Conservation (phyloP, 2,888 invertebrate species). For the Epistrophe eligans region DNA sequence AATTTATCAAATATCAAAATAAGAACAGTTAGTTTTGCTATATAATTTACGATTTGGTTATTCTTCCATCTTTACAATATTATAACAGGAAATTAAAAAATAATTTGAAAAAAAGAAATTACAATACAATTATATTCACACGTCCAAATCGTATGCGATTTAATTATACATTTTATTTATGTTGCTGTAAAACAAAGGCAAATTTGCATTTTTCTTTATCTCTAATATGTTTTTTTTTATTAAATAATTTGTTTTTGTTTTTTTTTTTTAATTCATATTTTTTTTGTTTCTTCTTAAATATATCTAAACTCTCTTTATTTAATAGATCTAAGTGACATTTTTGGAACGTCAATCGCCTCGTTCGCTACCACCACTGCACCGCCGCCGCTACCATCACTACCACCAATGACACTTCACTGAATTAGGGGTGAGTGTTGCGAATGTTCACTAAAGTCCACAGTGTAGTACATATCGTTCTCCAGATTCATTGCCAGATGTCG, state of each 20-base stretch:
- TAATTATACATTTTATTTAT: constrained; percentile 14
- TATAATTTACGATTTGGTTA: constrained; percentile 61
- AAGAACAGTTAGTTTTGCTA: constrained; percentile 69
- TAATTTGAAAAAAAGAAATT: background rate
- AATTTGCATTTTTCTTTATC: constrained; percentile 65
- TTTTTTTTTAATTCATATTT: constrained; percentile 33
- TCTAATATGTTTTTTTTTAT: constrained; percentile 34
- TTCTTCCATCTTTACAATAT: constrained; percentile 32
- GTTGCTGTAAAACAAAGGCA: constrained; percentile 73
- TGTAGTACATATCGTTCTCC: constrained; percentile 91
- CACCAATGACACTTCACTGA: constrained; percentile 84
- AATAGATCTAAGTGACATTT: constrained; percentile 52
- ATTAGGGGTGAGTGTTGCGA: constrained; percentile 90
- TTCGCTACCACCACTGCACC: background rate
- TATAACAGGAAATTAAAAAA: constrained; percentile 2
- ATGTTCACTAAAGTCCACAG: constrained; percentile 89
- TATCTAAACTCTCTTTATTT: constrained; percentile 61
- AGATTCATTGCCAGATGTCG: constrained; percentile 86
- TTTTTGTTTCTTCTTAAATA: constrained; percentile 53
- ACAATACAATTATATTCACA: constrained; percentile 32
- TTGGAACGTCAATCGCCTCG: constrained; percentile 36
- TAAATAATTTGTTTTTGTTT: constrained; percentile 29
- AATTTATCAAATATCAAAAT: constrained; percentile 73
- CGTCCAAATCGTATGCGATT: constrained; percentile 45
- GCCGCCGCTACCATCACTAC: background rate